These are phyloP conservation scores for Agriotes lineatus DNA, from an alignment of 2,888 invertebrate species.

Conservation along the genomic window DNA sequence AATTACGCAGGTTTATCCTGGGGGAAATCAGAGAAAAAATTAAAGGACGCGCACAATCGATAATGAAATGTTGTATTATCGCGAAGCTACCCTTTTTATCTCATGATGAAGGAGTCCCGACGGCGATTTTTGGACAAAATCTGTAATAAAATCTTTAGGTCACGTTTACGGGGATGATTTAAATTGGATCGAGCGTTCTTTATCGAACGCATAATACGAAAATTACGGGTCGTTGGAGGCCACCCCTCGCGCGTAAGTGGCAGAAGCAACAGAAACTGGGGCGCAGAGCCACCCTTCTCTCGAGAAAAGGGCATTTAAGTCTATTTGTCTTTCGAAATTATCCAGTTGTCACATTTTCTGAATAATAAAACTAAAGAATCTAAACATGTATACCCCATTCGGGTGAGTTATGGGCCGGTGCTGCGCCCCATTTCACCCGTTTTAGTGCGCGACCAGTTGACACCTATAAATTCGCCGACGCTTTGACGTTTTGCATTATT, in stretches of 20 bases:
- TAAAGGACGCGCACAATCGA: constrained; percentile 31
- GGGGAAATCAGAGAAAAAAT: constrained; percentile 38
- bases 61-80: constrained; percentile 38
- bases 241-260: constrained; percentile 18
- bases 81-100: constrained; percentile 15
- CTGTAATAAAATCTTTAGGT: constrained; percentile 38
- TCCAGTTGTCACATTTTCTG: constrained; percentile 50
- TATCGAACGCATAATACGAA: constrained; percentile 36
- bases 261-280: constrained; percentile 9
- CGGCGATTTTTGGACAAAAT: constrained; percentile 35
- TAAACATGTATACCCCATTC: constrained; percentile 50
- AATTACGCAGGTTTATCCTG: constrained; percentile 25
- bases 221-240: constrained; percentile 25
- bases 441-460: constrained; percentile 52
- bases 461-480: constrained; percentile 50
- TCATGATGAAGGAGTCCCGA: constrained; percentile 28
- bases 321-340: constrained; percentile 45
- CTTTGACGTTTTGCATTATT: constrained; percentile 46
- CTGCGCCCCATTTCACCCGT: constrained; percentile 52
- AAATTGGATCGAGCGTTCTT: constrained; percentile 37
- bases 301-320: constrained; percentile 15
- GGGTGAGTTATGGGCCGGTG: constrained; percentile 50
- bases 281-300: not conserved
- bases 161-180: constrained; percentile 37
- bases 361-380: constrained; percentile 54